Evolutionary conservation across 2,797 vertebrate genomes (phyloP), one percentile per base, ranked within the genome.

Genomic region (Darevskia mixta): DNA sequence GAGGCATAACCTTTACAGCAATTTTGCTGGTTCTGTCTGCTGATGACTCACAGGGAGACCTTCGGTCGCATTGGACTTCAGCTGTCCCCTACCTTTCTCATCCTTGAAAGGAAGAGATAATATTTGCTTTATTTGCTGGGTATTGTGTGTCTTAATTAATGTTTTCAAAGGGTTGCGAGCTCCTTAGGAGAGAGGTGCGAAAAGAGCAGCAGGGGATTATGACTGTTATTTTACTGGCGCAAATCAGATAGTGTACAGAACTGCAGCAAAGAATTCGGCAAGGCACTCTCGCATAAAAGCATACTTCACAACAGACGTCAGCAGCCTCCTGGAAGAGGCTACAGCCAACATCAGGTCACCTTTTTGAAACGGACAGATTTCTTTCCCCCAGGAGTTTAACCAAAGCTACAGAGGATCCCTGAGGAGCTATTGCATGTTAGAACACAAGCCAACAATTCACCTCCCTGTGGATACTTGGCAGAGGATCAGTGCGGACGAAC

Each of bases 131-230:
- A 11, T 79, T 71, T 9, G 1, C 35, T 7, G 38, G 29, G 23
- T 20, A 45, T 61, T 79, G 66, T 79, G 77, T 61, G 27, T 29
- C 38, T 86, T 61, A 88, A 83, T 88, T 71, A 88, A 88, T 64
- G 81, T 58, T 84, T 72, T 29, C 66, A 72, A 84, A 79, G 45
- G 45, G 18, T 11, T 58, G 27, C 1, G 66, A 64, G 55, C 20
- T 61, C 29, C 66, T 79, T 67, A 8, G 38, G 49, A 3, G 49
- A 43, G 72, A 43, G 64, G 20, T 25, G 2, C 9, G 15, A 58
- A 83, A 61, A 61, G 66, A 77, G 7, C 35, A 43, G 75, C 17
- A 32, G 1, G 66, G 10, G 25, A 78, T 78, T 78, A n/a, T 2
- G n/a, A 35, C 58, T 38, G 15, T 43, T 58, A 69, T 79, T 88